Base-by-base conservation (phyloP, 2,888 invertebrate genomes). In the Pachliopta kotzebuea region DNA sequence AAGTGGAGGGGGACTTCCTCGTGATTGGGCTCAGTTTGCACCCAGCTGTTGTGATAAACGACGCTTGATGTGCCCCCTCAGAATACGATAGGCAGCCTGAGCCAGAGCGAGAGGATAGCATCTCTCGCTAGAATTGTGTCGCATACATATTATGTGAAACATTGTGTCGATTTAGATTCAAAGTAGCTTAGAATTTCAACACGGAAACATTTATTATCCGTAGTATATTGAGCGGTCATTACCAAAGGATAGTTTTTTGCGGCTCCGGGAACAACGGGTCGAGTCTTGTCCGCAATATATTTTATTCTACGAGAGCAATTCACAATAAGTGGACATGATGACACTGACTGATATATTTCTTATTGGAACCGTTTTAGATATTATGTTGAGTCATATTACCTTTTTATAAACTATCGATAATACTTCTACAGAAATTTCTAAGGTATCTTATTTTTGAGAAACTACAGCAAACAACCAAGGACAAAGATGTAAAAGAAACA, bases 311-410 rank as follows among this genome's bases (percentile, higher is more conserved):
- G 74, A 78, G 78, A 81, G 77, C 74, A 74, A 79, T 77, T 78
- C 76, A 74, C 77, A 78, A 83, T 86, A 86, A 87, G 84, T 85
- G 81, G 75, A 83, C 85, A 85, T 85, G 87, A 81, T 78, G 69
- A 42, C 79, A 81, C 73, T 86, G 62, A 68, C 70, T 67, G 76
- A 81, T 76, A 72, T 63, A 71, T 63, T 55, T 69, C 70, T 72
- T 75, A 57, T 60, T 57, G 49, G 50, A 45, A 58, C 31, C 56
- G 53, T 54, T 65, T 61, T 65, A 62, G 54, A 45, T 53, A 58
- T 57, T 50, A 45, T 45, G 23, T 56, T 56, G 59, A 56, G 45
- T 53, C 54, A 52, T 61, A 49, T 61, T 58, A 45, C 56, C 45
- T 50, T 21, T 52, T 52, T 21, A 52, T 52, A 21, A 52, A 52